Evolutionary conservation across 2,113 vertebrate genomes (phyloP).

Genomic region (Perccottus glenii): DNA sequence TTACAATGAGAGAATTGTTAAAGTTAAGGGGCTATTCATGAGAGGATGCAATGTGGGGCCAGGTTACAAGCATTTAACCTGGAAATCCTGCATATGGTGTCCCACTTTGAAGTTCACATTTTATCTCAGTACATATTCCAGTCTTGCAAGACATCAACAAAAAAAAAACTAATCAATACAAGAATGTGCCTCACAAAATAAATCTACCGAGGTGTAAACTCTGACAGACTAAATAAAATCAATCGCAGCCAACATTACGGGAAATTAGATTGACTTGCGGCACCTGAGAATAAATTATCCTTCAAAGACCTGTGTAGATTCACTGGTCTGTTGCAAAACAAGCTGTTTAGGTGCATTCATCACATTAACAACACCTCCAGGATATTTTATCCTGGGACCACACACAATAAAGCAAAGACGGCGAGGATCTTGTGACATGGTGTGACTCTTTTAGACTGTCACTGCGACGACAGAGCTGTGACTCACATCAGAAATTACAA

Average conservation of each 20-base stretch:
- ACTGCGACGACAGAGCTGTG: slow-evolving; percentile 6
- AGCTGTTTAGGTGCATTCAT: slow-evolving; percentile 24
- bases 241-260: slow-evolving; percentile 38
- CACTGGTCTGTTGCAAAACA: slow-evolving; percentile 11
- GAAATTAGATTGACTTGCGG: slow-evolving; percentile 37
- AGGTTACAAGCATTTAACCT: too few relatives aligned
- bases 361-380: not conserved
- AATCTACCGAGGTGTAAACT: slow-evolving; percentile 13
- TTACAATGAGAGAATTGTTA: not conserved
- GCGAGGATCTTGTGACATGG: slow-evolving; percentile 4
- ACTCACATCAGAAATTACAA: slow-evolving; percentile 39
- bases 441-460: slow-evolving; percentile 9
- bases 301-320: slow-evolving; percentile 27
- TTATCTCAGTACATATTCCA: not conserved
- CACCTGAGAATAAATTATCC: slow-evolving; percentile 40
- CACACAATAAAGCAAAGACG: not conserved
- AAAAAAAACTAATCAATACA: slow-evolving; percentile 31
- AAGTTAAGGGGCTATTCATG: too few relatives aligned
- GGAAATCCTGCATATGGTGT: too few relatives aligned
- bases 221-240: slow-evolving; percentile 34
- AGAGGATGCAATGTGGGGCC: too few relatives aligned
- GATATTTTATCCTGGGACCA: not conserved
- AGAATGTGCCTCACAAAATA: slow-evolving; percentile 24
- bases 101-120: too few relatives aligned
- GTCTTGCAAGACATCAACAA: not conserved